These are phyloP conservation scores for Chelidonichthys spinosus DNA, from an alignment of 2,797 vertebrate genomes.

Conservation along the genomic window DNA sequence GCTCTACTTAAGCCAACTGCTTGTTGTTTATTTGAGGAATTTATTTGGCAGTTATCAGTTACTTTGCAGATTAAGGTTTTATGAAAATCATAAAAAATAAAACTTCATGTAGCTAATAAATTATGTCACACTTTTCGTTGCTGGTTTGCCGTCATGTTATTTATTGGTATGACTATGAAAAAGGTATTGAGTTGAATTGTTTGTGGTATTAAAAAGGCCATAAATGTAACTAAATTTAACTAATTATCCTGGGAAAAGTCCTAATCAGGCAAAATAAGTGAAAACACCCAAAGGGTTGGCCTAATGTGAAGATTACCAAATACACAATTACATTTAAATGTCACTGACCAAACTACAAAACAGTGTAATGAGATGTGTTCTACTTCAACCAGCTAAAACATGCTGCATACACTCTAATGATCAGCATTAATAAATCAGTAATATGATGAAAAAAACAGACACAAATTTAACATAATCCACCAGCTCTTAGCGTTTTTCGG, in stretches of 20 bases:
- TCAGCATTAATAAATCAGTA: neutral
- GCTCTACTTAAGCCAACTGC: neutral
- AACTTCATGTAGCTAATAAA: neutral
- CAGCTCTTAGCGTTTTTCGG: constrained; percentile 6
- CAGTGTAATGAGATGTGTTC: neutral
- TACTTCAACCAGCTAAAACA: neutral
- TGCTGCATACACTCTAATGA: neutral
- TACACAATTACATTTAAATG: no score
- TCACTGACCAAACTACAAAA: neutral
- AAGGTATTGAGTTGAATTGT: neutral
- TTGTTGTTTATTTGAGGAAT: neutral
- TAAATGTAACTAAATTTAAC: neutral
- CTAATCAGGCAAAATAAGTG: neutral
- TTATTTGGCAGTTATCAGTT: neutral
- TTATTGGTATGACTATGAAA: neutral
- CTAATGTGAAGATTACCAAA: no score
- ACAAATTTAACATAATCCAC: neutral
- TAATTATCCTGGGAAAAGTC: neutral
- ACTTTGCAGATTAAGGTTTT: neutral
- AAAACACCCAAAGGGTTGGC: neutral
- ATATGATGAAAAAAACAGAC: neutral
- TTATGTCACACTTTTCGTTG: neutral
- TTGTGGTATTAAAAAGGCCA: neutral
- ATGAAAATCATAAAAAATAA: no score
- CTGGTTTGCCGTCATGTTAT: neutral